Base-by-base conservation (phyloP, 2,888 invertebrate species). In the Proisotoma minuta region DNA sequence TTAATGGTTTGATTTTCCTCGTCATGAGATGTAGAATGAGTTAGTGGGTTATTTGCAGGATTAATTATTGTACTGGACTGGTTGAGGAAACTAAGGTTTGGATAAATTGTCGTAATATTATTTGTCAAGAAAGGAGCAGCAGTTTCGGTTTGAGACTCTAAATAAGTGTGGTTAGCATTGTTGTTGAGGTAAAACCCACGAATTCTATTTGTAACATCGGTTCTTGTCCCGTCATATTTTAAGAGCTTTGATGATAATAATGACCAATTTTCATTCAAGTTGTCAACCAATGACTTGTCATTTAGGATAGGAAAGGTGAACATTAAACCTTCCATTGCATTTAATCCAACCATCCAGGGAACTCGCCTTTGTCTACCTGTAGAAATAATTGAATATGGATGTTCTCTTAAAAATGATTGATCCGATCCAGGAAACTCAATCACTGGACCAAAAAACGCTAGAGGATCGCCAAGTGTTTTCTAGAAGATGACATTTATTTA, bases 301-400 rank as follows among this genome's bases (percentile, higher is more conserved):
- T 58, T 64, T 22, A 62, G 43, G 29, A 69, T 69, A 43, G 60
- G 66, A 66, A 27, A 28, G 50, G 49, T 18, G 2, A 57, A 57
- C 4, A 52, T 57, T 8, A 72, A 53, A 3, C 67, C 70, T 50
- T 70, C 69, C 43, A 70, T 66, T 27, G 61, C 48, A 39, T 65
- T 67, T 24, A 66, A 62, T 1, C 72, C 72, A 2, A 63, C 60
- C 23, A 72, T 72, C 68, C 65, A 66, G 12, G 72, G 72, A 27
- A 72, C 47, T 34, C 57, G 48, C 2, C 26, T 52, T 59, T 70
- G 66, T 34, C 58, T 48, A 0, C 70, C 70, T 1, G 63, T 29
- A n/a, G 59, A 27, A n/a, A 72, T 59, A 15, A 70, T 51, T 2
- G 68, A 52, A 28, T 60, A 72, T 0, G 72, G 72, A 57, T 70